Evolutionary conservation across 2,888 invertebrate genomes (phyloP).

Genomic region (Pseudococcus jackbeardsleyi): DNA sequence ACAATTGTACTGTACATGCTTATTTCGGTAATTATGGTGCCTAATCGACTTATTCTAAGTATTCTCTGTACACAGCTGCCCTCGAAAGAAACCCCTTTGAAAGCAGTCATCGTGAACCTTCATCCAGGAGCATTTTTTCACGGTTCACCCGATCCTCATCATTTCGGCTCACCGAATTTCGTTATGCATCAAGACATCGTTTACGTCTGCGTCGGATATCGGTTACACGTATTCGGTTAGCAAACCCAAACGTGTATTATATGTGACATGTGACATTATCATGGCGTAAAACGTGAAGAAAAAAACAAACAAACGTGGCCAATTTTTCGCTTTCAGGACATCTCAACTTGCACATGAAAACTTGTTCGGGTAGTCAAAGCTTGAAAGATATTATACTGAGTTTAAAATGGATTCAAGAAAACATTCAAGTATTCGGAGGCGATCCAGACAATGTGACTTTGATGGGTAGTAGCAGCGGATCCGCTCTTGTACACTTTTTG

Average conservation of each 20-base stretch:
- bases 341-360: not conserved
- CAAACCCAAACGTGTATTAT: no score
- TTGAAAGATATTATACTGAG: not conserved
- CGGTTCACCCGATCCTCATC: not conserved
- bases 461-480: not conserved
- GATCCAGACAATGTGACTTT: no score
- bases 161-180: not conserved
- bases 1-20: no score
- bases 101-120: not conserved
- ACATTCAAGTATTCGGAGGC: no score
- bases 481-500: not conserved
- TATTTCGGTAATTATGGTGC: no score
- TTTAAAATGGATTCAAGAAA: slow-evolving; percentile 32
- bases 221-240: not conserved
- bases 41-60: no score
- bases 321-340: not conserved
- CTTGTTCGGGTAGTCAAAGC: slow-evolving; percentile 27
- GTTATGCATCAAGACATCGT: not conserved
- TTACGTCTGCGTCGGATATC: not conserved
- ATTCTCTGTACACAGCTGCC: no score
- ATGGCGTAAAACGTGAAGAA: no score
- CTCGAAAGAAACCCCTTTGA: no score
- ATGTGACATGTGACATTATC: no score
- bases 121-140: not conserved
- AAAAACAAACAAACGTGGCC: no score